Evolutionary conservation across 2,797 vertebrate species (phyloP).

Genomic region (Eutrigla gurnardus): DNA sequence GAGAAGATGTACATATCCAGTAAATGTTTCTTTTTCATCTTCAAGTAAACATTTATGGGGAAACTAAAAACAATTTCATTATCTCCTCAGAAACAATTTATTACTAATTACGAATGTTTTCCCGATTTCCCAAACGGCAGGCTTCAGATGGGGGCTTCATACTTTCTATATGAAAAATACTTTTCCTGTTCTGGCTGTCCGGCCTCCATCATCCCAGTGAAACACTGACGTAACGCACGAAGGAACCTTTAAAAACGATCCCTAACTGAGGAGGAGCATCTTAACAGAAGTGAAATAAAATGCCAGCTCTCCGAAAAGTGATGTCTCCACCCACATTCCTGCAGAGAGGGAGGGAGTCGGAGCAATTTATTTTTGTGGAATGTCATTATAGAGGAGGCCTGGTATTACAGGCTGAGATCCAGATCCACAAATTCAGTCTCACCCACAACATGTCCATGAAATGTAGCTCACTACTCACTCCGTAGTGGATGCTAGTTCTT

Average conservation of each 20-base stretch:
- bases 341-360: slow-evolving; percentile 20
- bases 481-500: too few relatives aligned
- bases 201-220: neutral
- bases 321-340: slow-evolving; percentile 65
- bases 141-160: neutral
- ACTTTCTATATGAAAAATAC: neutral
- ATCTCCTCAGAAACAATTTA: neutral
- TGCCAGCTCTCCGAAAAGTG: slow-evolving; percentile 34
- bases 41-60: neutral
- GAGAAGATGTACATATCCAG: neutral
- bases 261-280: slow-evolving; percentile 9
- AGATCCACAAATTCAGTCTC: slow-evolving; percentile 17
- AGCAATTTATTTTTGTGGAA: slow-evolving; percentile 62
- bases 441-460: too few relatives aligned
- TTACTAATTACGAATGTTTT: neutral
- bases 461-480: too few relatives aligned
- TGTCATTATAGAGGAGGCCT: slow-evolving; percentile 34
- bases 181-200: neutral
- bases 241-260: slow-evolving; percentile 24
- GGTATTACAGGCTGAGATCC: slow-evolving; percentile 26
- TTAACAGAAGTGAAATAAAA: slow-evolving; percentile 10
- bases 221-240: slow-evolving; percentile 4
- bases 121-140: neutral
- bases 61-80: neutral
- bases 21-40: neutral